phyloP scores from a whole-genome alignment of 2,888 invertebrate species.

The Agriopis aurantiaria region DNA sequence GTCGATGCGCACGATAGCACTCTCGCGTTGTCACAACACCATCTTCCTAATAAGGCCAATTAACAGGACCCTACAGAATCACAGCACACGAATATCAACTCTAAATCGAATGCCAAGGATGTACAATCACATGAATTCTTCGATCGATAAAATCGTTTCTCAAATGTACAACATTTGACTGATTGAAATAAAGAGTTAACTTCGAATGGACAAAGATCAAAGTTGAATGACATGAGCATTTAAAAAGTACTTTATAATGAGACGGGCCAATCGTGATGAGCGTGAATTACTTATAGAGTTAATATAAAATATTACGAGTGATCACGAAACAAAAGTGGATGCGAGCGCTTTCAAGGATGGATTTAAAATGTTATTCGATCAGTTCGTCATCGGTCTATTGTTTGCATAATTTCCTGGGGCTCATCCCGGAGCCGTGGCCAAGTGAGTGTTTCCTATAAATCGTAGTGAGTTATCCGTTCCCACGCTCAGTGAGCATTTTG shows the following conservation, averaged over 20 bases:
- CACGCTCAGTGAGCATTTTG: conserved; percentile 79
- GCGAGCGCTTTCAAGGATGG: conserved; percentile 27
- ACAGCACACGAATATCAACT: conserved; percentile 67
- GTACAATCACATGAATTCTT: conserved; percentile 52
- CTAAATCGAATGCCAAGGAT: conserved; percentile 61
- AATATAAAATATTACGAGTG: conserved; percentile 35
- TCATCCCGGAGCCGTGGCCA: conserved; percentile 64
- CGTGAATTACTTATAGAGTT: conserved; percentile 60
- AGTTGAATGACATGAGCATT: conserved; percentile 78
- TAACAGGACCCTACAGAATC: conserved; percentile 73
- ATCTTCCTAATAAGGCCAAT: conserved; percentile 86
- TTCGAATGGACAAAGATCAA: conserved; percentile 78
- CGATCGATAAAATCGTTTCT: conserved; percentile 57
- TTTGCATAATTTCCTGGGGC: conserved; percentile 64
- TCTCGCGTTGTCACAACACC: conserved; percentile 85
- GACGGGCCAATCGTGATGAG: conserved; percentile 70
- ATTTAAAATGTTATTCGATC: conserved; percentile 43
- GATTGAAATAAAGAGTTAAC: conserved; percentile 79
- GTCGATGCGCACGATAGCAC: conserved; percentile 86
- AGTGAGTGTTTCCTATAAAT: conserved; percentile 72
- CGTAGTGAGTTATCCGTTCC: conserved; percentile 73
- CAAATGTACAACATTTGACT: conserved; percentile 64
- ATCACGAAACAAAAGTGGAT: conserved; percentile 46
- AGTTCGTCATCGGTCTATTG: conserved; percentile 56
- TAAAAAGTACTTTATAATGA: conserved; percentile 68